These are phyloP conservation scores for Orestias chungarensis DNA, from an alignment of 2,797 vertebrate genomes.

Conservation along the genomic window DNA sequence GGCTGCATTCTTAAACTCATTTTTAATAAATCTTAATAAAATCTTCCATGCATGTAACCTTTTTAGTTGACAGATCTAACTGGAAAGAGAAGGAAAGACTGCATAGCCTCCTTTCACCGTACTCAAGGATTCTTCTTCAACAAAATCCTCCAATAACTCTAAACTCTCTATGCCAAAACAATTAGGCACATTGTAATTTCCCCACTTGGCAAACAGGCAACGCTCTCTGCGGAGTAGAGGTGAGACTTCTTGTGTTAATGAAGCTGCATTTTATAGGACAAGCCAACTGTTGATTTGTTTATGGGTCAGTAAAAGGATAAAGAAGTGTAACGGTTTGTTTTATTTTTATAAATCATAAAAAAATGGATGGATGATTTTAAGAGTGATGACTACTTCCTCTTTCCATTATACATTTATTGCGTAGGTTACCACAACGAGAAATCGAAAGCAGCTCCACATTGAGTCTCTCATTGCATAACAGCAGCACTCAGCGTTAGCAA, in stretches of 20 bases:
- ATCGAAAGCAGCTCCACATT: slow-evolving; percentile 27
- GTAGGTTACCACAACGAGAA: slow-evolving; percentile 3
- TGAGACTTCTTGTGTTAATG: slow-evolving; percentile 41
- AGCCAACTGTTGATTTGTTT: slow-evolving; percentile 47
- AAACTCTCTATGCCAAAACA: slow-evolving; percentile 59
- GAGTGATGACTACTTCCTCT: slow-evolving; percentile 11
- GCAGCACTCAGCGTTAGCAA: slow-evolving; percentile 57
- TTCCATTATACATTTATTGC: slow-evolving; percentile 6
- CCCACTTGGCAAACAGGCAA: slow-evolving; percentile 42
- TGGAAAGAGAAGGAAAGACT: slow-evolving; percentile 22
- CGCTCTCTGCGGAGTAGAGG: slow-evolving; percentile 29
- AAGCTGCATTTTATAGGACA: slow-evolving; percentile 33
- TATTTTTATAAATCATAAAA: neutral
- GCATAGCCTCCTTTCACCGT: slow-evolving; percentile 25
- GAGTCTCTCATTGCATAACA: slow-evolving; percentile 57
- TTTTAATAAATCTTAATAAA: too few relatives aligned
- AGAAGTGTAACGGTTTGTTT: too few relatives aligned
- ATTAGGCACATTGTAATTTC: slow-evolving; percentile 50
- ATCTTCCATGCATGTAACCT: slow-evolving; percentile 29
- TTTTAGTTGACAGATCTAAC: slow-evolving; percentile 36
- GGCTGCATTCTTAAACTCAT: slow-evolving; percentile 10
- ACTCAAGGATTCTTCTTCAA: slow-evolving; percentile 15
- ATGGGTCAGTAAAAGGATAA: slow-evolving; percentile 39
- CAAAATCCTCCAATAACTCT: slow-evolving; percentile 42
- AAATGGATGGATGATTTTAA: neutral